phyloP scores from a whole-genome alignment of 2,888 invertebrate genomes.

The Eurytoma adleriae region DNA sequence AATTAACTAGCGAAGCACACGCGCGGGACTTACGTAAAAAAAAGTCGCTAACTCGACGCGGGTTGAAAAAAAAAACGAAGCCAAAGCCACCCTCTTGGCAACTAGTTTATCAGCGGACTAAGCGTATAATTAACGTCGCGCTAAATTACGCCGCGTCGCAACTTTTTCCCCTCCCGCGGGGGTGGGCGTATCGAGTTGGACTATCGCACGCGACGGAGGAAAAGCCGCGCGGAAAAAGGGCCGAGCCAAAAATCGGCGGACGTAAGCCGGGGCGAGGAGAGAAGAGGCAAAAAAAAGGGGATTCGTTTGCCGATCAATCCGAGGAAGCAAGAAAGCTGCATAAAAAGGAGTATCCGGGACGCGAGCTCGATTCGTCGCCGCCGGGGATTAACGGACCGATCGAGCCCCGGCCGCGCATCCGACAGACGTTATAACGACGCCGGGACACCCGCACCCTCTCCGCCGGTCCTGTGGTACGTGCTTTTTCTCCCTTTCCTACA shows the following conservation, averaged over 20 bases:
- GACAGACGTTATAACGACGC: constrained; percentile 12
- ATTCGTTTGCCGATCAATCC: background rate
- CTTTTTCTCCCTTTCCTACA: too few species aligned
- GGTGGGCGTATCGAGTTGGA: too few species aligned
- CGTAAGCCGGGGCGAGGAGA: background rate
- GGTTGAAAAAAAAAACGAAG: too few species aligned
- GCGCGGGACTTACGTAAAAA: too few species aligned
- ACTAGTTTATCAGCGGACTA: background rate
- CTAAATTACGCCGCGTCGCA: constrained; percentile 4
- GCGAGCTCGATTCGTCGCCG: constrained; percentile 28
- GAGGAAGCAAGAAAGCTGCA: background rate
- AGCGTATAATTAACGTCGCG: constrained; percentile 12
- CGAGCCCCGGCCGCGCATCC: too few species aligned
- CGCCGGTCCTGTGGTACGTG: too few species aligned
- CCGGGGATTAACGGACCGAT: constrained; percentile 43
- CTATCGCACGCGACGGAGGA: background rate
- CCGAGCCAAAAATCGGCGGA: background rate
- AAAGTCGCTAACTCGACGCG: too few species aligned
- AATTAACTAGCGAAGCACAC: too few species aligned
- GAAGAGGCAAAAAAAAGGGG: background rate
- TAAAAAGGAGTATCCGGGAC: constrained; percentile 30
- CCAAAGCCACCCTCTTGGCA: too few species aligned
- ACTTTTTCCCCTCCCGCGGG: background rate
- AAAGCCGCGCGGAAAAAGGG: background rate
- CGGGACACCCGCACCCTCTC: too few species aligned